A percentile compares a stretch with the other conserved stretches of the same genome.
These are phyloP conservation scores for Gastrophryne carolinensis DNA, from an alignment of 2,797 vertebrate genomes.

Conservation along the genomic window DNA sequence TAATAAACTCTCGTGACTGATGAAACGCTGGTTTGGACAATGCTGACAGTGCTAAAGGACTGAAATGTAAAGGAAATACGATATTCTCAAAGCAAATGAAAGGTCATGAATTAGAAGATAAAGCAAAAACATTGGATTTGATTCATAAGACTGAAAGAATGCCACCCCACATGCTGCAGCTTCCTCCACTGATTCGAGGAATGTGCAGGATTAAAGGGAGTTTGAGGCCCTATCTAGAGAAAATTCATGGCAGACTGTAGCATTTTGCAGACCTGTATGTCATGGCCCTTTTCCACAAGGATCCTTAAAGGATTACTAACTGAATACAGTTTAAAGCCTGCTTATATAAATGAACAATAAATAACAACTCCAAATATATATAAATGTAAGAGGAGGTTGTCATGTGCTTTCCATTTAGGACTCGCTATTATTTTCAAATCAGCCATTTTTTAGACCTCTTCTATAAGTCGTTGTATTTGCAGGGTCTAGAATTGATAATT, in stretches of 20 bases:
- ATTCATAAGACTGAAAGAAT: slow-evolving; percentile 38
- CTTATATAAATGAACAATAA: too few relatives aligned
- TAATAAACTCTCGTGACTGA: background rate
- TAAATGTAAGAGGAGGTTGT: background rate
- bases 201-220: slow-evolving; percentile 16
- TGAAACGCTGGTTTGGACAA: background rate
- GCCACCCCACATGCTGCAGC: slow-evolving; percentile 33
- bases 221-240: slow-evolving; percentile 28
- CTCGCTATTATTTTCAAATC: too few relatives aligned
- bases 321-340: too few relatives aligned
- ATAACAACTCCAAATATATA: background rate
- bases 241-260: slow-evolving; percentile 7
- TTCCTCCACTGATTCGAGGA: slow-evolving; percentile 4
- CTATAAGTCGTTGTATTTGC: too few relatives aligned
- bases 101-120: background rate
- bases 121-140: slow-evolving; percentile 18
- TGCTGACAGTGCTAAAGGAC: background rate
- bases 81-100: slow-evolving; percentile 10
- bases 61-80: slow-evolving; percentile 13
- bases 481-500: too few relatives aligned
- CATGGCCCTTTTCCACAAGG: background rate
- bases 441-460: too few relatives aligned
- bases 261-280: background rate
- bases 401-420: background rate
- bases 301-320: background rate